phyloP scores from a whole-genome alignment of 2,797 vertebrate genomes.

The Typhlichthys subterraneus region DNA sequence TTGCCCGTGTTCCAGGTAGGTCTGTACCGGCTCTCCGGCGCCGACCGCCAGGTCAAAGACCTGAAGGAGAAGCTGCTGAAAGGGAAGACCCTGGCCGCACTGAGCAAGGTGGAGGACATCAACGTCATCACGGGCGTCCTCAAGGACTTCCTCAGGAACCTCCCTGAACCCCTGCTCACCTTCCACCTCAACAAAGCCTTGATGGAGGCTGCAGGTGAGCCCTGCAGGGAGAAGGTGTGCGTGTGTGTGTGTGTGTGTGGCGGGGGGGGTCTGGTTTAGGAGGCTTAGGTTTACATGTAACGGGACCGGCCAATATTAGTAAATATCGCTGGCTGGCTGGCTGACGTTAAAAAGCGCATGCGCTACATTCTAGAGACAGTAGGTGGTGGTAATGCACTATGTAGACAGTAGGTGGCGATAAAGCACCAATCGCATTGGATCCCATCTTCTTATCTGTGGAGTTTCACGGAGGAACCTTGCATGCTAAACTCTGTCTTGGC shows the following conservation, averaged over 20 bases:
- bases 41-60: conserved; percentile 87
- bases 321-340: too few species aligned
- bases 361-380: too few species aligned
- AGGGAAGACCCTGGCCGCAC: conserved; percentile 82
- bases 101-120: conserved; percentile 90
- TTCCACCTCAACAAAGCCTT: conserved; percentile 87
- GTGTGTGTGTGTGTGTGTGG: too few species aligned
- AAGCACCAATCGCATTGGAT: neutral
- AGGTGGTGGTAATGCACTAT: too few species aligned
- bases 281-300: too few species aligned
- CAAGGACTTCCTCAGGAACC: conserved; percentile 91
- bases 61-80: conserved; percentile 89
- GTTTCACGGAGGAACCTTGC: too few species aligned
- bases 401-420: too few species aligned
- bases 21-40: conserved; percentile 88
- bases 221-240: neutral
- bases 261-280: too few species aligned
- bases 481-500: too few species aligned
- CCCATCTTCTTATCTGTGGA: too few species aligned
- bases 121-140: conserved; percentile 88
- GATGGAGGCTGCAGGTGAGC: conserved; percentile 88
- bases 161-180: conserved; percentile 91
- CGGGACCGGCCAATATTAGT: too few species aligned
- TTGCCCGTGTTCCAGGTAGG: conserved; percentile 75
- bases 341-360: too few species aligned